Evolutionary conservation across 2,113 vertebrate genomes (phyloP), one percentile per base, ranked within the genome.

Genomic region (Macquaria australasica): DNA sequence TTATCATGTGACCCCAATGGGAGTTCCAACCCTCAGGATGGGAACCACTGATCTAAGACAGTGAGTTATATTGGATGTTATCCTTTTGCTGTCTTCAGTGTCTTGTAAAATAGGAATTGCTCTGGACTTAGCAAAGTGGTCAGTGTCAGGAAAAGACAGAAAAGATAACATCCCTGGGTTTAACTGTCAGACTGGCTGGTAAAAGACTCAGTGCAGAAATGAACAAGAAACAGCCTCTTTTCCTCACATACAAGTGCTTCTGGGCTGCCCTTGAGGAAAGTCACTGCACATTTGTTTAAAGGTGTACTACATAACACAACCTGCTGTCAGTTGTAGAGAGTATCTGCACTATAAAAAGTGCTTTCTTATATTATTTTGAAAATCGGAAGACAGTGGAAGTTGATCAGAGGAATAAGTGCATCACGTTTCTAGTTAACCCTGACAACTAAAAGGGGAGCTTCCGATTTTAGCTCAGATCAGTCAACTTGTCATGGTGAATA

Each of bases 161-260:
- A 37, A 16, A 53, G 15, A 5, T 18, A 60, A 62, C 45, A 63
- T 64, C 25, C 8, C 25, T 6, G 48, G 25, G 45, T 37, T 56
- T 15, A 63, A 55, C 70, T 66, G 70, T 21, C 70, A 73, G 50
- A 43, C 34, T 31, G 11, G 60, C 48, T 66, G 59, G 60, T 73
- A 18, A 45, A 28, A 64, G 31, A n/a, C 59, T 64, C 58, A n/a
- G 59, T 41, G 69, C 25, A 81, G 48, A 50, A 56, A 53, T 80
- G 48, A 66, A 77, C 62, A 66, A 25, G 48, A 53, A 48, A 66
- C 20, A 9, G 9, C 6, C 55, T 71, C 39, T 31, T 51, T 21
- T 34, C 8, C 41, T 37, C 28, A 8, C 31, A 69, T 69, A 45
- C 14, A 55, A 58, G 12, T 34, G 23, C 53, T 60, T 51, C 31